These are phyloP conservation scores for Xiphydria camelus DNA, from an alignment of 2,888 invertebrate genomes.

Conservation along the genomic window DNA sequence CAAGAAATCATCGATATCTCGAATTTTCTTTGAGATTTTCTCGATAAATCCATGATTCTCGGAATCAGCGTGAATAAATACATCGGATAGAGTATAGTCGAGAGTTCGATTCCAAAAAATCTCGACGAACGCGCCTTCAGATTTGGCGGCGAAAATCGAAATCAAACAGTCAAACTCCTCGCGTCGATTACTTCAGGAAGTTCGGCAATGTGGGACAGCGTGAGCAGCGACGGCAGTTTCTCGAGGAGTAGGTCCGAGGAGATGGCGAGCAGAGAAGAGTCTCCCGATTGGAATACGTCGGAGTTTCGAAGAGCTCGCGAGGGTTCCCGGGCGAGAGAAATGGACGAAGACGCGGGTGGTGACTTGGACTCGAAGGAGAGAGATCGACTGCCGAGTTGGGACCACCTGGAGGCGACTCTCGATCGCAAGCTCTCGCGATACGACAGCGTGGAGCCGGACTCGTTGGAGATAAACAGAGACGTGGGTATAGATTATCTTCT, in stretches of 20 bases:
- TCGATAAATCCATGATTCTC: too few species aligned
- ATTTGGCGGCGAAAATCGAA: too few species aligned
- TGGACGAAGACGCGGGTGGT: conserved; percentile 2
- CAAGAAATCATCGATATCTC: too few species aligned
- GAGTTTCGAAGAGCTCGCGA: conserved; percentile 1
- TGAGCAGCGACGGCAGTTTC: conserved; percentile 34
- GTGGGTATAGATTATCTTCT: conserved; percentile 28
- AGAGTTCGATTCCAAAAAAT: too few species aligned
- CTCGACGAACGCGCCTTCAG: too few species aligned
- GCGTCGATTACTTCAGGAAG: too few species aligned
- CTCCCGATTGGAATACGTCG: conserved; percentile 33
- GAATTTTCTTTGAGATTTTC: too few species aligned
- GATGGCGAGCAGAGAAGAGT: conserved; percentile 42
- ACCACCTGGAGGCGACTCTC: conserved; percentile 40
- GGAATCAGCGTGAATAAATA: too few species aligned
- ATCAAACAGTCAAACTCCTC: too few species aligned
- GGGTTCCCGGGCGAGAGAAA: too few species aligned
- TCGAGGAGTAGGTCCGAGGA: conserved; percentile 34
- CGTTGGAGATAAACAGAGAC: conserved; percentile 24
- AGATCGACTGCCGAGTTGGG: conserved; percentile 33
- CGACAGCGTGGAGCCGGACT: conserved; percentile 29
- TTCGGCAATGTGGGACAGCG: conserved; percentile 40
- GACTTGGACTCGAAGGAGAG: conserved; percentile 24
- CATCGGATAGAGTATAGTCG: too few species aligned
- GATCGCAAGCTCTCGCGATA: conserved; percentile 40